These are phyloP conservation scores for Tragelaphus imberbis DNA, from an alignment of 2,113 vertebrate genomes.

Conservation along the genomic window DNA sequence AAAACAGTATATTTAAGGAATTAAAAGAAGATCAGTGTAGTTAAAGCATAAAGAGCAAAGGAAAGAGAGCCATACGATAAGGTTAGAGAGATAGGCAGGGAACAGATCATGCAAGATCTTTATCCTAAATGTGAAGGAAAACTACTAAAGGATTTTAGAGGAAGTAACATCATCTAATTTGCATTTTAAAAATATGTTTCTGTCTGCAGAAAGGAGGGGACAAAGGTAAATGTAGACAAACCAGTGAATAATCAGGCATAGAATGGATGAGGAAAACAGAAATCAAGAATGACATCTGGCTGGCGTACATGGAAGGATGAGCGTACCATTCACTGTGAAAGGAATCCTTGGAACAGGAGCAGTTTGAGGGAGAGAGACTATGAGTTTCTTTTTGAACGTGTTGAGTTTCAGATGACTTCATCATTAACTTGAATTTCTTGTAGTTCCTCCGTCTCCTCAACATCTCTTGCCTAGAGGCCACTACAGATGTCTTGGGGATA, in stretches of 20 bases:
- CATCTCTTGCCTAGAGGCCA: not conserved
- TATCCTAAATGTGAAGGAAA: slow-evolving; percentile 6
- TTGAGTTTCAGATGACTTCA: not conserved
- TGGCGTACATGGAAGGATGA: not conserved
- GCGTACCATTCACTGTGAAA: not conserved
- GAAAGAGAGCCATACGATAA: not conserved
- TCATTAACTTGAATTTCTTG: not conserved
- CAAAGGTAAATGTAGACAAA: not conserved
- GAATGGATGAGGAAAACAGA: not conserved
- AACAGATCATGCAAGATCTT: not conserved
- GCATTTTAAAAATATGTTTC: not conserved
- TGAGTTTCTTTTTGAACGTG: not conserved
- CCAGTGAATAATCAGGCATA: not conserved
- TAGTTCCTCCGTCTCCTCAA: not conserved
- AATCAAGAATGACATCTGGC: not conserved
- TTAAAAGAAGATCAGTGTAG: not conserved
- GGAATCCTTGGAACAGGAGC: not conserved
- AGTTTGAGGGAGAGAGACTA: not conserved
- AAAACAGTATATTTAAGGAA: not conserved
- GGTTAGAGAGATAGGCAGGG: not conserved
- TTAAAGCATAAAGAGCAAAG: not conserved
- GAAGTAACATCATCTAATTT: not conserved
- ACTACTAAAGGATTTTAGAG: not conserved
- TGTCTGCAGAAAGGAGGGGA: not conserved
- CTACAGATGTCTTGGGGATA: not conserved